Conservation (phyloP, 2,113 vertebrate species). For the Calidris pygmaea region DNA sequence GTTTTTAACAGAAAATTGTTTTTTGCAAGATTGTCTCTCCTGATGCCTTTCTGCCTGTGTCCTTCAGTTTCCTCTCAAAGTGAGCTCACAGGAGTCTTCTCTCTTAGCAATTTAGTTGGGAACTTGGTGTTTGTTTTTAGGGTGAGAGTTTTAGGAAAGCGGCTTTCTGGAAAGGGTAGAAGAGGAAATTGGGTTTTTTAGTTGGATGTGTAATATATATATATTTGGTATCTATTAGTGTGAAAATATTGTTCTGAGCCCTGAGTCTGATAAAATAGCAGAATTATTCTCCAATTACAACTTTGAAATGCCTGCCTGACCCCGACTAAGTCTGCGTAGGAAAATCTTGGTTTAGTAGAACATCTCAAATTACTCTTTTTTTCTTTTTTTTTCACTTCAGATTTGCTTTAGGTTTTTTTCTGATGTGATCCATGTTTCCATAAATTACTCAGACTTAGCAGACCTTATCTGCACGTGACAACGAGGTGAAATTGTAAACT, state of each 20-base stretch:
- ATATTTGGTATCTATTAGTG: neutral
- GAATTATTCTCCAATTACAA: neutral
- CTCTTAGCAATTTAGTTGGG: neutral
- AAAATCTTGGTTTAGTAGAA: neutral
- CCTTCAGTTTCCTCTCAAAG: neutral
- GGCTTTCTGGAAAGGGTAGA: neutral
- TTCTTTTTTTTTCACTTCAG: neutral
- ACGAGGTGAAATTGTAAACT: neutral
- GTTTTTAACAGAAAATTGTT: neutral
- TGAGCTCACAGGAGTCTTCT: neutral
- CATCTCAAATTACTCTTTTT: neutral
- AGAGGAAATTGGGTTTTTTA: neutral
- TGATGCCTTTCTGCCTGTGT: neutral
- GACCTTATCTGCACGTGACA: neutral
- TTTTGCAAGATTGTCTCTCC: neutral
- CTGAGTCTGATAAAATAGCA: neutral
- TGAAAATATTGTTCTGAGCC: neutral
- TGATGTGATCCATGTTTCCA: neutral
- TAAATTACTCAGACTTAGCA: neutral
- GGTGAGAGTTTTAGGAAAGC: neutral
- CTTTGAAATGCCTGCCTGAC: neutral
- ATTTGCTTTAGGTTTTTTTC: neutral
- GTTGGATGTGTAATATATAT: neutral
- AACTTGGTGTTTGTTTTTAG: neutral
- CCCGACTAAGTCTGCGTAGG: neutral